phyloP scores from a whole-genome alignment of 1,140 invertebrate genomes.

The Meloidogyne chitwoodi region DNA sequence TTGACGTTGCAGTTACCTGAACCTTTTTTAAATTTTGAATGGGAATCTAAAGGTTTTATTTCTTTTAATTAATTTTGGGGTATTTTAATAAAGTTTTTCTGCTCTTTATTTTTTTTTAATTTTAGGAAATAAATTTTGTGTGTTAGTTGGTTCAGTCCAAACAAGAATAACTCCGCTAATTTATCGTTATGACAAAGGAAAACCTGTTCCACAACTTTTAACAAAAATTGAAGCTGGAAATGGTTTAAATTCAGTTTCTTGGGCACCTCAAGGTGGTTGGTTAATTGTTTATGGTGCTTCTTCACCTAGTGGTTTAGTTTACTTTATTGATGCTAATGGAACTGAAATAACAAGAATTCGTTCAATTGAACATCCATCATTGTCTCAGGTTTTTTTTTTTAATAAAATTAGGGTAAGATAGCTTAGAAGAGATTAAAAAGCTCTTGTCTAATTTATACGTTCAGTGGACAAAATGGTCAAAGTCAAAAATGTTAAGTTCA shows the following conservation, averaged over 20 bases:
- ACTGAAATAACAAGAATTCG: constrained; percentile 53
- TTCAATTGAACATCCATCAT: constrained; percentile 51
- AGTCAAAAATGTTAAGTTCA: too few species aligned
- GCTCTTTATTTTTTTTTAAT: constrained; percentile 1
- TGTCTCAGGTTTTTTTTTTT: constrained; percentile 47
- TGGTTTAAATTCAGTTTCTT: constrained; percentile 50
- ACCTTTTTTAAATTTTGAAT: constrained; percentile 86
- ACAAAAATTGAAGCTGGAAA: constrained; percentile 55
- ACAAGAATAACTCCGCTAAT: constrained; percentile 53
- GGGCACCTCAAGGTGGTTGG: constrained; percentile 54
- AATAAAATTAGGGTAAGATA: too few species aligned
- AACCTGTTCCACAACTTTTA: constrained; percentile 48
- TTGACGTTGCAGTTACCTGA: constrained; percentile 72
- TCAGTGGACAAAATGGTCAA: too few species aligned
- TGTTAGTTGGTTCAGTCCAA: constrained; percentile 42
- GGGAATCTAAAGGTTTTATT: constrained; percentile 85
- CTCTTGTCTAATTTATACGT: too few species aligned
- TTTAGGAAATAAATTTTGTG: constrained; percentile 55
- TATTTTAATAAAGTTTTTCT: too few species aligned
- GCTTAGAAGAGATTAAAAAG: too few species aligned
- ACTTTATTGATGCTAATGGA: constrained; percentile 54
- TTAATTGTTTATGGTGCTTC: constrained; percentile 48
- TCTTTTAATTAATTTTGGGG: neutral
- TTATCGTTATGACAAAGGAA: constrained; percentile 50
- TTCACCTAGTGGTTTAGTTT: constrained; percentile 46